A percentile compares a stretch with the other conserved stretches of the same genome.
These are phyloP conservation scores for Catalaphyllia jardinei DNA, from an alignment of 64 coral and sea anemone species.

Conservation along the genomic window DNA sequence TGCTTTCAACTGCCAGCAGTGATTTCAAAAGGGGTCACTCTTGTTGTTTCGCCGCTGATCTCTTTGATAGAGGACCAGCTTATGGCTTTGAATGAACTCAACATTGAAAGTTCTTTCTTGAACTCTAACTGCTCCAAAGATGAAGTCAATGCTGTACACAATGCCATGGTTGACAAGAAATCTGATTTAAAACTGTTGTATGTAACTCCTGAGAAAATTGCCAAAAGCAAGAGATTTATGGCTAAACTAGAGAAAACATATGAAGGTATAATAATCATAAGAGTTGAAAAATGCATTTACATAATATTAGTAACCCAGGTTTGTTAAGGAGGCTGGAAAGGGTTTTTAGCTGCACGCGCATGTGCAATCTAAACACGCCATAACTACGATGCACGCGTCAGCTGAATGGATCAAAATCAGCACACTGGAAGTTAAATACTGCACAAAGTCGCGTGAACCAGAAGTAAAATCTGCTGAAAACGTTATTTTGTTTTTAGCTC, in stretches of 20 bases:
- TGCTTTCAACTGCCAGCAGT: constrained; percentile 95
- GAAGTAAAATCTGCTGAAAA: no score
- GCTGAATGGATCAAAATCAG: no score
- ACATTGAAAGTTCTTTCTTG: constrained; percentile 60
- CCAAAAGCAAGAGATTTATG: constrained; percentile 93
- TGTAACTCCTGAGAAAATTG: constrained; percentile 98
- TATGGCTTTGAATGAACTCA: constrained; percentile 75
- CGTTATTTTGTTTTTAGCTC: no score
- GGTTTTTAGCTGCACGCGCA: no score
- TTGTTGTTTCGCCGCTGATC: constrained; percentile 90
- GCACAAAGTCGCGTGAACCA: no score
- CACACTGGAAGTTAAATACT: no score
- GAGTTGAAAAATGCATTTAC: no score
- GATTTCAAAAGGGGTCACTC: constrained; percentile 82
- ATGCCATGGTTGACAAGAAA: constrained; percentile 70
- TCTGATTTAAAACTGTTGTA: constrained; percentile 87
- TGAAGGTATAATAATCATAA: constrained; percentile 53
- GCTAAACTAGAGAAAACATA: constrained; percentile 89
- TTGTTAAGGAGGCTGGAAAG: no score
- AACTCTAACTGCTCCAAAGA: constrained; percentile 82
- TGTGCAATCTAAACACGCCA: no score
- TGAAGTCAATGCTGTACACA: constrained; percentile 81
- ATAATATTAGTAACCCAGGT: no score
- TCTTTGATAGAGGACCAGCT: constrained; percentile 95
- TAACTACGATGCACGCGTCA: no score